These are phyloP conservation scores for Charina bottae DNA, from an alignment of 2,113 vertebrate genomes.

Conservation along the genomic window DNA sequence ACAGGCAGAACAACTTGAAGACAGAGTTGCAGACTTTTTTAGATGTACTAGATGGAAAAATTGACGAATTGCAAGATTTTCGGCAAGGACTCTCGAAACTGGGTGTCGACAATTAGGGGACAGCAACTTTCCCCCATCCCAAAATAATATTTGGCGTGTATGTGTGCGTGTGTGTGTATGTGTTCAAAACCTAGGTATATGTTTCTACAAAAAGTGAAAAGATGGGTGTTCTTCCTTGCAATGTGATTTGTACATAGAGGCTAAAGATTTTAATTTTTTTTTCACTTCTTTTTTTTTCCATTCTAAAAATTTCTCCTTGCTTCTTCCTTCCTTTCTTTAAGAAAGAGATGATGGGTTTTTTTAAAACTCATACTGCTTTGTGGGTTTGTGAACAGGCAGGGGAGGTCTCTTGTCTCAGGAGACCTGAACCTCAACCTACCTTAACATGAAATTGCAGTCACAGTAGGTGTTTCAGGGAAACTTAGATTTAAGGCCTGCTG, in stretches of 20 bases:
- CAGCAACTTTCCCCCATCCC: conserved; percentile 33
- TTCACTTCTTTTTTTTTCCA: neutral
- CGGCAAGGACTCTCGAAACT: conserved; percentile 92
- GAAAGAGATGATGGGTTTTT: conserved; percentile 42
- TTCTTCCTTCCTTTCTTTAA: conserved; percentile 52
- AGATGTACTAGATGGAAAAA: conserved; percentile 92
- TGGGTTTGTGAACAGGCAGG: conserved; percentile 66
- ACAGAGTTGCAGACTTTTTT: conserved; percentile 92
- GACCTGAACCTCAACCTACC: conserved; percentile 72
- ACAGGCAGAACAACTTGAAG: conserved; percentile 89
- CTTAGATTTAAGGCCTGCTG: conserved; percentile 83
- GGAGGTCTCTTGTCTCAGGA: conserved; percentile 77
- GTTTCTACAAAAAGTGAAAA: conserved; percentile 62
- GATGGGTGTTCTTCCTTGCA: conserved; percentile 63
- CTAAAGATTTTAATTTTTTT: conserved; percentile 60
- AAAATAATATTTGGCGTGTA: conserved; percentile 39
- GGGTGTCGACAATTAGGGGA: conserved; percentile 85
- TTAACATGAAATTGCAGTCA: conserved; percentile 66
- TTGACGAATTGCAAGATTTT: conserved; percentile 95
- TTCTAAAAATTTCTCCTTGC: conserved; percentile 67
- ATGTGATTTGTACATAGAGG: conserved; percentile 67
- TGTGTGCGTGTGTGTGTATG: conserved; percentile 61
- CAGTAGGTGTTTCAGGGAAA: conserved; percentile 68
- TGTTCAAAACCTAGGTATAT: conserved; percentile 69
- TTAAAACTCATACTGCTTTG: conserved; percentile 47